A percentile compares a stretch with the other conserved stretches of the same genome.
These are phyloP conservation scores for Pipa parva DNA, from an alignment of 2,113 vertebrate species.

Conservation along the genomic window DNA sequence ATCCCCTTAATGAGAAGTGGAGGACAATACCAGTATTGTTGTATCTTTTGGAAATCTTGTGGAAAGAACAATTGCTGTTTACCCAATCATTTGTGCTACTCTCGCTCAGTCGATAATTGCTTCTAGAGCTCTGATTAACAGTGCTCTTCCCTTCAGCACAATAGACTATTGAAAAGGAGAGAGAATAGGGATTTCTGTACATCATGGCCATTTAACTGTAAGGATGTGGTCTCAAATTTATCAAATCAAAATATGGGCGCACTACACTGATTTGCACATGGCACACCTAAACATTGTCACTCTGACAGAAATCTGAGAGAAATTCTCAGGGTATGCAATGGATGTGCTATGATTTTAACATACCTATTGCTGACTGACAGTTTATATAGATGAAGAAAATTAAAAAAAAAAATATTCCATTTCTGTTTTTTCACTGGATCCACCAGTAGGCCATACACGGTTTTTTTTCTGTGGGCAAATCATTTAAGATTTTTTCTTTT, in stretches of 20 bases:
- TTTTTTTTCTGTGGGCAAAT: background rate
- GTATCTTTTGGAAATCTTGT: slow-evolving; percentile 64
- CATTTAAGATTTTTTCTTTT: slow-evolving; percentile 29
- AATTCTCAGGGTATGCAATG: slow-evolving; percentile 25
- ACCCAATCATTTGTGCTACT: slow-evolving; percentile 71
- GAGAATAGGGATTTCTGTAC: slow-evolving; percentile 50
- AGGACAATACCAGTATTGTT: slow-evolving; percentile 83
- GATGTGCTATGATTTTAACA: slow-evolving; percentile 25
- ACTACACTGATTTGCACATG: slow-evolving; percentile 48
- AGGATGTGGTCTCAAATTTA: slow-evolving; percentile 43
- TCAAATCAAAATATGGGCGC: slow-evolving; percentile 44
- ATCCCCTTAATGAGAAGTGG: slow-evolving; percentile 74
- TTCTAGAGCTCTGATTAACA: slow-evolving; percentile 74
- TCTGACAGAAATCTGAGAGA: slow-evolving; percentile 26
- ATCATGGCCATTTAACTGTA: slow-evolving; percentile 50
- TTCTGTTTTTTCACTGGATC: slow-evolving; percentile 20
- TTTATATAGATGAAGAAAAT: slow-evolving; percentile 9
- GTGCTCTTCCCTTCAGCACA: slow-evolving; percentile 62
- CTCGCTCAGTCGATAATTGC: slow-evolving; percentile 72
- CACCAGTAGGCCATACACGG: background rate
- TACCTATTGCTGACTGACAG: slow-evolving; percentile 13
- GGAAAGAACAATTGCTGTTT: slow-evolving; percentile 82
- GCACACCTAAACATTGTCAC: slow-evolving; percentile 36
- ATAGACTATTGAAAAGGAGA: slow-evolving; percentile 62
- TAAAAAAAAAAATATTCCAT: slow-evolving; percentile 20